phyloP scores from a whole-genome alignment of 2,113 vertebrate species.

The Amphiprion ocellaris region DNA sequence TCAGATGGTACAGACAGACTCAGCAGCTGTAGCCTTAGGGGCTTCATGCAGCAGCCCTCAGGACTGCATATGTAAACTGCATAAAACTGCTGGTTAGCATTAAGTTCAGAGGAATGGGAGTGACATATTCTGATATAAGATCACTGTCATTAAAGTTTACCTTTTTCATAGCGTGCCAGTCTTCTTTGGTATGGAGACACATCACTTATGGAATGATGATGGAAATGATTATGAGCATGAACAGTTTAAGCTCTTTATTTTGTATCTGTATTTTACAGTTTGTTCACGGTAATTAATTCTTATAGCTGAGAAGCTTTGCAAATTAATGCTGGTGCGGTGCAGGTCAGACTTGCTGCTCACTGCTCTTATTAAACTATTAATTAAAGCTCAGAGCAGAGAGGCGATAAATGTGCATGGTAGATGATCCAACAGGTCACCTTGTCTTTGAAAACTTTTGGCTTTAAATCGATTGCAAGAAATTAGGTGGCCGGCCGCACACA shows the following conservation, averaged over 20 bases:
- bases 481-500: neutral
- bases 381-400: constrained; percentile 69
- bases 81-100: constrained; percentile 37
- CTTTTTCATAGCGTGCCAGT: constrained; percentile 9
- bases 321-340: constrained; percentile 66
- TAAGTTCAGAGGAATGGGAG: neutral
- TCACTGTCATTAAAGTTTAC: constrained; percentile 3
- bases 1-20: constrained; percentile 36
- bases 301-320: constrained; percentile 60
- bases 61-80: constrained; percentile 45
- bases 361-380: constrained; percentile 66
- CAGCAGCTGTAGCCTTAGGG: constrained; percentile 48
- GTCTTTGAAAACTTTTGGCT: constrained; percentile 61
- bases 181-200: constrained; percentile 16
- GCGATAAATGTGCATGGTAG: constrained; percentile 22
- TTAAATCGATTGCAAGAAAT: constrained; percentile 41
- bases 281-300: constrained; percentile 72
- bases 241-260: constrained; percentile 64
- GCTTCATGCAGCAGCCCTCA: constrained; percentile 25
- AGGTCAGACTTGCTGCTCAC: constrained; percentile 58
- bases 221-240: constrained; percentile 59
- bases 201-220: constrained; percentile 34
- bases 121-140: neutral
- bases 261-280: constrained; percentile 61
- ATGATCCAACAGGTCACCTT: constrained; percentile 48